These are phyloP conservation scores for Drosophila aldrichi DNA, from an alignment of 2,888 invertebrate species.

Conservation along the genomic window DNA sequence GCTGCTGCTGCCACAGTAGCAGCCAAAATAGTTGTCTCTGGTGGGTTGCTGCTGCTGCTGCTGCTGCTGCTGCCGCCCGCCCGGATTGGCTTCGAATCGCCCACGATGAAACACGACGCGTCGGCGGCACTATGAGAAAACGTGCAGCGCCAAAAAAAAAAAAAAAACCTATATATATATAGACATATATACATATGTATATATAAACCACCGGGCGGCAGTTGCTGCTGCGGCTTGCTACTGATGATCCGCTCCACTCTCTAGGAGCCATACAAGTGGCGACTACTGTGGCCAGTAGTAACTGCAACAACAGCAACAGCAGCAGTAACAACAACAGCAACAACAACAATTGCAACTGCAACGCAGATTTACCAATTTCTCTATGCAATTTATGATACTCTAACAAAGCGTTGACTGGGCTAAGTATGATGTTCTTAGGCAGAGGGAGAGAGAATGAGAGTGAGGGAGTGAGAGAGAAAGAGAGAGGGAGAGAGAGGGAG, in stretches of 20 bases:
- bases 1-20: conserved; percentile 67
- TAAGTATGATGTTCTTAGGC: conserved; percentile 1
- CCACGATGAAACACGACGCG: conserved; percentile 79
- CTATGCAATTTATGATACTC: conserved; percentile 28
- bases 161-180: not conserved
- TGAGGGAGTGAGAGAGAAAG: fast-evolving
- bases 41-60: conserved; percentile 9
- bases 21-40: conserved; percentile 73
- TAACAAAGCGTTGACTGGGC: conserved; percentile 13
- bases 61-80: conserved; percentile 33
- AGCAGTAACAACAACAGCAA: conserved; percentile 26
- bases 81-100: conserved; percentile 65
- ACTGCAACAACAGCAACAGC: conserved; percentile 35
- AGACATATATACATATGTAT: too few species aligned
- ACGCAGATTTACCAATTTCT: conserved; percentile 44
- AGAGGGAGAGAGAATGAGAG: not conserved
- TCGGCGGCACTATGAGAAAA: conserved; percentile 69
- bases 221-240: conserved; percentile 17
- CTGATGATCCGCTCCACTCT: conserved; percentile 19
- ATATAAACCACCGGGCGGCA: conserved; percentile 29
- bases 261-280: conserved; percentile 14
- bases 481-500: not conserved
- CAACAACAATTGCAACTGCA: conserved; percentile 15
- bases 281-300: conserved; percentile 36
- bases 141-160: conserved; percentile 58